phyloP scores from a whole-genome alignment of 2,797 vertebrate genomes.

The Tenualosa ilisha region DNA sequence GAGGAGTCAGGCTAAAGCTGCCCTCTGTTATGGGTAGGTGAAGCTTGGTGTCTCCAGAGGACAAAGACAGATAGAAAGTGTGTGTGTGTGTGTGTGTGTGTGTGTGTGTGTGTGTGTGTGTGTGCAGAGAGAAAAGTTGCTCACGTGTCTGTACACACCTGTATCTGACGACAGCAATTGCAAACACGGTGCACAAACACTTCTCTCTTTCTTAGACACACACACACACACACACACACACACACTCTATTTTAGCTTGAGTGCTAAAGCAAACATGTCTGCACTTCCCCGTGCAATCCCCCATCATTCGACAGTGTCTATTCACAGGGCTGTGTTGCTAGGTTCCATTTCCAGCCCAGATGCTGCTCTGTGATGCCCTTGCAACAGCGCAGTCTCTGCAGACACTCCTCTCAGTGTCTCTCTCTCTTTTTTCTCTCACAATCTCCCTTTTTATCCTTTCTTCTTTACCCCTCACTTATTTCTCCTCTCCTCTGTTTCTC shows the following conservation, averaged over 20 bases:
- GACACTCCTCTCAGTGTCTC: neutral
- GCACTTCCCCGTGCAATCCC: neutral
- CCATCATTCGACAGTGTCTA: neutral
- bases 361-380: neutral
- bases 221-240: neutral
- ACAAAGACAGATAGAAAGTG: neutral
- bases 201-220: neutral
- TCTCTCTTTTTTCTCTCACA: neutral
- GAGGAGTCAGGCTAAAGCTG: neutral
- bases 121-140: neutral
- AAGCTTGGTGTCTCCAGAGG: neutral
- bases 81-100: neutral
- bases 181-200: neutral
- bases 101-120: constrained; percentile 16
- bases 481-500: neutral
- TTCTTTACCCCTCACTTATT: neutral
- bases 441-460: neutral
- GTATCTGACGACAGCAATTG: neutral
- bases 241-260: neutral
- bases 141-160: constrained; percentile 16
- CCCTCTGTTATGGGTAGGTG: neutral
- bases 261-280: neutral
- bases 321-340: constrained; percentile 5
- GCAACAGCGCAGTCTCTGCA: neutral
- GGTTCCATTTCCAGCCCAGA: neutral